Evolutionary conservation across 2,888 invertebrate species (phyloP).

Genomic region (Acronicta psi): DNA sequence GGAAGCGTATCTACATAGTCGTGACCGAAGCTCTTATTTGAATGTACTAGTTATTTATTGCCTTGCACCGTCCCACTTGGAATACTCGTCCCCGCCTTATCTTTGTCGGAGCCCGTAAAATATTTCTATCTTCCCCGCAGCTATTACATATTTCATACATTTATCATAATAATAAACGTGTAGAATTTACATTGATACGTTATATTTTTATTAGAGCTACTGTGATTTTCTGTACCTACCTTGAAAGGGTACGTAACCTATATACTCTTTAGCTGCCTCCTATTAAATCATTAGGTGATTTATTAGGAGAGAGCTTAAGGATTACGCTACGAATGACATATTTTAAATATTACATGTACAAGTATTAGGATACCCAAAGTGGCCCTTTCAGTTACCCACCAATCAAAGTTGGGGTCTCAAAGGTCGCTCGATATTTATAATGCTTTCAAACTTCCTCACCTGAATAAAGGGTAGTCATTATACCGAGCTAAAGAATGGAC

Average conservation of each 20-base stretch:
- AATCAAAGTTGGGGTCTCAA: conserved; percentile 29
- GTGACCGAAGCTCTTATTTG: conserved; percentile 40
- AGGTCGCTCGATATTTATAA: conserved; percentile 31
- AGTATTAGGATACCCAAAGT: conserved; percentile 11
- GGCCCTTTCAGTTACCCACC: conserved; percentile 22
- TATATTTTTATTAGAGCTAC: neutral
- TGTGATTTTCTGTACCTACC: no score
- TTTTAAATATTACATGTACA: conserved; percentile 8
- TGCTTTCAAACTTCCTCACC: conserved; percentile 34
- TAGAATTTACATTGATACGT: neutral
- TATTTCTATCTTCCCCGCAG: conserved; percentile 18
- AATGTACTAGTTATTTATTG: conserved; percentile 43
- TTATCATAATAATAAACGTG: conserved; percentile 11
- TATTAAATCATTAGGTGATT: no score
- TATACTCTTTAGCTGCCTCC: no score
- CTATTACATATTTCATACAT: conserved; percentile 14
- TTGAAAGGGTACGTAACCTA: no score
- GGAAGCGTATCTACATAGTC: conserved; percentile 2
- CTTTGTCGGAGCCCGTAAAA: conserved; percentile 25
- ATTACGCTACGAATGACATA: conserved; percentile 7
- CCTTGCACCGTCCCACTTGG: conserved; percentile 20
- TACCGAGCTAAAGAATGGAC: conserved; percentile 7
- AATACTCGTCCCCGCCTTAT: conserved; percentile 26
- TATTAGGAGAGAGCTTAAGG: no score
- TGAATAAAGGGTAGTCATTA: conserved; percentile 35